Base-by-base conservation (phyloP, 2,113 vertebrate species). In the Aix galericulata region DNA sequence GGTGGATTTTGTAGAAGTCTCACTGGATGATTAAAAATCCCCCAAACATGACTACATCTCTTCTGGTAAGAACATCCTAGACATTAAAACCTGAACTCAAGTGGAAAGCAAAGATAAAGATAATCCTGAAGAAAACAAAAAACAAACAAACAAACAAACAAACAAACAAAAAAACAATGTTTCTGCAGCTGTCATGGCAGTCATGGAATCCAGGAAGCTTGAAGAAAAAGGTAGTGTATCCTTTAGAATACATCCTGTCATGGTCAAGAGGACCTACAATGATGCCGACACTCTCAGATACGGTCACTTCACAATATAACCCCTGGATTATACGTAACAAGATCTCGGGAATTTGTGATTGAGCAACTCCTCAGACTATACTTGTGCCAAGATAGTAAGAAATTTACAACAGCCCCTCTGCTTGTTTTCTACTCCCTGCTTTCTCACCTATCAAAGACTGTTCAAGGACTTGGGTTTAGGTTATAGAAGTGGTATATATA, bases 11-110 rank as follows among this genome's bases (percentile, higher is more conserved):
- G 15, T 44, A 67, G 40, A 67, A 59, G 62, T 71, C 17, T 62
- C 29, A 25, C 3, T 34, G 38, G 22, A 20, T 16, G 2, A 75
- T 40, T 42, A 5, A 27, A 77, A 76, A 50, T 22, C 21, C 0
- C 4, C 6, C 4, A 38, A 64, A 71, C 69, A 10, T 0, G 4
- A 78, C 8, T 46, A 53, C 0, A 1, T 13, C 8, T 78, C 63
- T 74, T 78, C 77, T 75, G 6, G 17, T n/a, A 81, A 58, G 3
- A 78, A 10, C 22, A 26, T 36, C 68, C 38, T 74, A 48, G 68
- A 86, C 18, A n/a, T 50, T 75, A 52, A 83, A 86, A 60, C 6
- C 7, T 18, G 4, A 90, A 40, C 15, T 77, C 21, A 16, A 74
- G 50, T 13, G 3, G 36, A 83, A 74, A 40, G 9, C 16, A 34